A percentile compares a stretch with the other conserved stretches of the same genome.
phyloP scores from a whole-genome alignment of 2,888 invertebrate genomes.

The Branchipolynoe longqiensis region DNA sequence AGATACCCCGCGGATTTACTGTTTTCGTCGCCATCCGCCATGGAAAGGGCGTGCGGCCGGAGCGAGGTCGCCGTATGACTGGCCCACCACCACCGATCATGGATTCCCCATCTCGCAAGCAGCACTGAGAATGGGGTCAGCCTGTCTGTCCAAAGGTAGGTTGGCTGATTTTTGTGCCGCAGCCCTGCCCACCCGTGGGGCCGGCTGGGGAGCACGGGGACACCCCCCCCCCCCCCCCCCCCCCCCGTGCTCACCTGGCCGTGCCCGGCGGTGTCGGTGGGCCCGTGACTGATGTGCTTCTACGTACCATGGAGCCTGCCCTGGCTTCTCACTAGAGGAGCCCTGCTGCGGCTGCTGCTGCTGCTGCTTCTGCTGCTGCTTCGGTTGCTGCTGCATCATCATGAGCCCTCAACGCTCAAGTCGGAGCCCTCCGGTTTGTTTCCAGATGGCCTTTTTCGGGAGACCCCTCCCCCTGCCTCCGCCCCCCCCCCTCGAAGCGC shows the following conservation, averaged over 20 bases:
- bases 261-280: no score
- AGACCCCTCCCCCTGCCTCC: not conserved
- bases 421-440: not conserved
- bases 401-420: not conserved
- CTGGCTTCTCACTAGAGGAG: not conserved
- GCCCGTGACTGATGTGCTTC: not conserved
- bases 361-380: slow-evolving; percentile 40
- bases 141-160: slow-evolving; percentile 64
- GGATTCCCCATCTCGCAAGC: slow-evolving; percentile 3
- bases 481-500: no score
- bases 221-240: no score
- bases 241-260: no score
- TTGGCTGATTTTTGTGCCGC: no score
- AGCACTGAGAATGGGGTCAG: slow-evolving; percentile 60
- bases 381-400: not conserved
- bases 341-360: slow-evolving; percentile 12
- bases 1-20: not conserved
- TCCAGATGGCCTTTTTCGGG: slow-evolving; percentile 1
- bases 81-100: slow-evolving; percentile 6
- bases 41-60: not conserved
- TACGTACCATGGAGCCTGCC: not conserved
- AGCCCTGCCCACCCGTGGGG: no score
- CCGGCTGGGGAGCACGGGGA: no score
- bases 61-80: slow-evolving; percentile 3
- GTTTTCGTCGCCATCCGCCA: not conserved